Evolutionary conservation across 2,888 invertebrate species (phyloP).

Genomic region (Adineta ricciae): DNA sequence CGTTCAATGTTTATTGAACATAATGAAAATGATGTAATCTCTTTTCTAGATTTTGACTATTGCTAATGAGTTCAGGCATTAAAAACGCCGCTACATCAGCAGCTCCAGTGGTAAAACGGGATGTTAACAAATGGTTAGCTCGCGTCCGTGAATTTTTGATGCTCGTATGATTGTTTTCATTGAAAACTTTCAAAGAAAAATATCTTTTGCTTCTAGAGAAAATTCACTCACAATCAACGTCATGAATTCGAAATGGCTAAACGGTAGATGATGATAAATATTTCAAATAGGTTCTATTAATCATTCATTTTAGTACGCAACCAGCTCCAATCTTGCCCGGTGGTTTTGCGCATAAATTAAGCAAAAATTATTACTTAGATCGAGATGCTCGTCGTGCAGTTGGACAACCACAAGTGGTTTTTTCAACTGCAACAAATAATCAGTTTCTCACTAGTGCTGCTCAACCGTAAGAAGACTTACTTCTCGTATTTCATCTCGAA

Average conservation of each 20-base stretch:
- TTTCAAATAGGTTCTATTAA: background rate
- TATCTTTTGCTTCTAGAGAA: background rate
- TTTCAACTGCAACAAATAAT: background rate
- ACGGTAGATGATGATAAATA: background rate
- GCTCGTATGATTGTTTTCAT: background rate
- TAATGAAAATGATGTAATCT: background rate
- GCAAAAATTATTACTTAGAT: constrained; percentile 22
- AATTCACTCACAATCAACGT: background rate
- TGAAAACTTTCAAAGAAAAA: background rate
- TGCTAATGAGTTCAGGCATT: background rate
- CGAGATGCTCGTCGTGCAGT: constrained; percentile 29
- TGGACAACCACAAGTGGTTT: constrained; percentile 23
- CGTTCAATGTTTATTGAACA: background rate
- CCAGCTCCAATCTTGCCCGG: background rate
- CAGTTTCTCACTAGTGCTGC: background rate
- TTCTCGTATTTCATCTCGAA: background rate
- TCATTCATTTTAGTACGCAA: background rate
- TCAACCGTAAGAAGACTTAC: background rate
- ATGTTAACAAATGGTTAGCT: background rate
- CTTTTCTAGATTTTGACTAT: background rate
- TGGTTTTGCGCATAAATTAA: constrained; percentile 27
- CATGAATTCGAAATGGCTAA: background rate
- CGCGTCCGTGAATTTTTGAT: background rate
- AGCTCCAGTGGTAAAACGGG: background rate
- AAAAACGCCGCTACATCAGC: background rate